phyloP scores from a whole-genome alignment of 2,113 vertebrate genomes.

The Peromyscus californicus region DNA sequence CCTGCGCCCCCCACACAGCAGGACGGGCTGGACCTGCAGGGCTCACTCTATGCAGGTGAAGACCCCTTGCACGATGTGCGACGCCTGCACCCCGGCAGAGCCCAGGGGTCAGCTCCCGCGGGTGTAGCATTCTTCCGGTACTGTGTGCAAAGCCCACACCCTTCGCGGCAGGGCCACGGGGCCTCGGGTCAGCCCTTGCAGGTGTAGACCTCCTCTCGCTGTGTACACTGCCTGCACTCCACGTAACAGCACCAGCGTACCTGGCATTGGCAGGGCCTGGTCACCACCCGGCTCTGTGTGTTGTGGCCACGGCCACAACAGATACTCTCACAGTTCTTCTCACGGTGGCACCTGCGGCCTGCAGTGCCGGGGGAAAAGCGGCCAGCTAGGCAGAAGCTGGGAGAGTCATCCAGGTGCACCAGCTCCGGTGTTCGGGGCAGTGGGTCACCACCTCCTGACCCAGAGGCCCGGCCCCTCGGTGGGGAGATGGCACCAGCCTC shows the following conservation, averaged over 20 bases:
- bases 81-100: conserved; percentile 96
- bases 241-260: conserved; percentile 99
- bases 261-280: conserved; percentile 97
- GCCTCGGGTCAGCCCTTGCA: conserved; percentile 93
- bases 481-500: conserved; percentile 95
- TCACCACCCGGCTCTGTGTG: conserved; percentile 97
- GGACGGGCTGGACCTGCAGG: conserved; percentile 35
- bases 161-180: neutral
- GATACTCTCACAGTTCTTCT: conserved; percentile 99
- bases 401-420: conserved; percentile 98
- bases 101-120: conserved; percentile 91
- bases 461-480: conserved; percentile 83
- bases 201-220: conserved; percentile 98
- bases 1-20: neutral
- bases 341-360: conserved; percentile 97
- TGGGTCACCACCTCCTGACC: conserved; percentile 89
- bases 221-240: conserved; percentile 98
- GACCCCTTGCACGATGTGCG: conserved; percentile 96
- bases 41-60: conserved; percentile 88
- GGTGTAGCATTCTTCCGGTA: conserved; percentile 92
- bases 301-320: conserved; percentile 99
- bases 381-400: conserved; percentile 96
- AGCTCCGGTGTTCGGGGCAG: conserved; percentile 97
- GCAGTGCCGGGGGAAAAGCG: conserved; percentile 95
- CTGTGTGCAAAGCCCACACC: conserved; percentile 94